Base-by-base conservation (phyloP, 2,113 vertebrate species). In the Oncorhynchus nerka region DNA sequence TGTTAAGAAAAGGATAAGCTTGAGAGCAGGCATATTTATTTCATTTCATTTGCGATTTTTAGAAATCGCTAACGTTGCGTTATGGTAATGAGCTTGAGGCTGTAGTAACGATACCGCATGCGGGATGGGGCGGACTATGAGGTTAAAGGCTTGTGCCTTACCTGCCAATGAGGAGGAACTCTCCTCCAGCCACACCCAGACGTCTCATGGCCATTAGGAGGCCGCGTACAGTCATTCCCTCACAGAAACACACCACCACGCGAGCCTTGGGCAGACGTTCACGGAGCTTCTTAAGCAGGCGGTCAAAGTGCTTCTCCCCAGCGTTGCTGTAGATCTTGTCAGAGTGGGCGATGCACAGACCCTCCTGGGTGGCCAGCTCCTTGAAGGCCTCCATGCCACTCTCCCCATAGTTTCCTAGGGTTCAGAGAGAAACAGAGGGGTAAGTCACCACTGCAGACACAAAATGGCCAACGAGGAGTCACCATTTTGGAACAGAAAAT, bases 371-470 rank as follows among this genome's bases (percentile, higher is more conserved):
- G 71, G 96, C 98, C 89, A 99, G 78, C 87, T 99, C 98, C 91
- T 98, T 99, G 90, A 99, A 99, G n/a, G 97, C 97, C 76, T 99
- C 98, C 97, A 99, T 99, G 78, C 97, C 98, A 16, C 98, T 99
- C 90, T 99, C 98, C 3, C 98, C 98, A 30, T 99, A 99, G 91
- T 98, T 99, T 78, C 97, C 98, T 99, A 84, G 48, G 76, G 66
- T 49, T 24, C 4, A 57, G 59, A 5, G 16, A 24, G 13, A 15
- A 28, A 66, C 26, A 32, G 9, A 67, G 62, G 65, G 15, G 24
- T 15, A 5, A 11, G 5, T 67, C 12, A 67, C 11, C 26, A 30
- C 8, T 15, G 15, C 9, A 11, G 22, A 64, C n/a, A 64, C 22
- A 24, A 64, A 64, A 64, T 24, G 62, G 19, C 6, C 19, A n/a